Conservation (phyloP, 2,113 vertebrate species). For the Chaetops frenatus region DNA sequence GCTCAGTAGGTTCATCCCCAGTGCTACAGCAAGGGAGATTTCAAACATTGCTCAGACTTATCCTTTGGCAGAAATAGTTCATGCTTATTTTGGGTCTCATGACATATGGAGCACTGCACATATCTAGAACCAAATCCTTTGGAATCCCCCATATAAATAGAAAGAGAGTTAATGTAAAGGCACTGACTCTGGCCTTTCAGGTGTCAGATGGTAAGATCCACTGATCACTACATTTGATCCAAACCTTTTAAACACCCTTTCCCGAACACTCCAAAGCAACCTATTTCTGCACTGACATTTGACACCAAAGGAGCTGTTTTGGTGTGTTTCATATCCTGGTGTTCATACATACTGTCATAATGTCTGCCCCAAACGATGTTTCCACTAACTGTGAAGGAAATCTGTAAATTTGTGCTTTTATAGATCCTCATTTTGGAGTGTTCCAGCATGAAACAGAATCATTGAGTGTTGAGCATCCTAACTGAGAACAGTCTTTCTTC, state of each 20-base stretch:
- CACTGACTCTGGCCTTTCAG: neutral
- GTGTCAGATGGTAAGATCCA: neutral
- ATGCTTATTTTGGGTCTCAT: neutral
- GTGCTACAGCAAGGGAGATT: neutral
- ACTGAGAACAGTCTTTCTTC: neutral
- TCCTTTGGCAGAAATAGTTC: neutral
- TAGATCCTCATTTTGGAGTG: neutral
- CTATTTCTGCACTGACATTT: slow-evolving; percentile 39
- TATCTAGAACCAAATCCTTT: neutral
- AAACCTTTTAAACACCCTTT: neutral
- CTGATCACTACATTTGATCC: neutral
- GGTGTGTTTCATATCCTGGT: slow-evolving; percentile 48
- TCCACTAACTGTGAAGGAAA: slow-evolving; percentile 11
- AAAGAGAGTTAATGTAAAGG: neutral
- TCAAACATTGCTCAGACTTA: neutral
- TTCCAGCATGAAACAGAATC: neutral
- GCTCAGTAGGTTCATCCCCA: neutral
- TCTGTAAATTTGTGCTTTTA: neutral
- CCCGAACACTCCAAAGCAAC: slow-evolving; percentile 2
- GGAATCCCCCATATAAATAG: neutral
- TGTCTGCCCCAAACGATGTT: slow-evolving; percentile 32
- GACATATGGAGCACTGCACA: neutral
- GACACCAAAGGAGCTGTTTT: slow-evolving; percentile 34
- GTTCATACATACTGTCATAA: slow-evolving; percentile 32
- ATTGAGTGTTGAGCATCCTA: neutral